Evolutionary conservation across 2,888 invertebrate genomes (phyloP).

Genomic region (Lycia hirtaria): DNA sequence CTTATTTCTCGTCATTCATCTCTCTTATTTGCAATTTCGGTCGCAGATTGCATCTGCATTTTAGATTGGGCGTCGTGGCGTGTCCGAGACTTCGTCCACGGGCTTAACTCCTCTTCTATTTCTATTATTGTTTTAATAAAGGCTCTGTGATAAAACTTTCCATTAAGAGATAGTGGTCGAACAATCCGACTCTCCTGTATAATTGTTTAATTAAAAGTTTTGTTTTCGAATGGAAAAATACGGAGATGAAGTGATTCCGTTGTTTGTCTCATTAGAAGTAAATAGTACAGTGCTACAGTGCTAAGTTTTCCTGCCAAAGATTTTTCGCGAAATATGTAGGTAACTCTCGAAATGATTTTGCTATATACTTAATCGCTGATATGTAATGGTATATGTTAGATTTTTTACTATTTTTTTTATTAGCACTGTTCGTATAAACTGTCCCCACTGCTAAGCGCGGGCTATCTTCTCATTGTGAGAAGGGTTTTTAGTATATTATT

Average conservation of each 20-base stretch:
- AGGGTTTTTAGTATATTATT: too few species aligned
- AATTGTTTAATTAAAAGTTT: conserved; percentile 31
- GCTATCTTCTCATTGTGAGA: too few species aligned
- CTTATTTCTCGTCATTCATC: not conserved
- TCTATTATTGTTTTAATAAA: conserved; percentile 45
- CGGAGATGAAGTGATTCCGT: conserved; percentile 10
- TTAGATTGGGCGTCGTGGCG: conserved; percentile 54
- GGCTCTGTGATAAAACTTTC: conserved; percentile 27
- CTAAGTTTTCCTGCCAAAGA: not conserved
- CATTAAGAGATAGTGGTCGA: conserved; percentile 24
- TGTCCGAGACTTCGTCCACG: conserved; percentile 39
- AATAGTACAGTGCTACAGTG: not conserved
- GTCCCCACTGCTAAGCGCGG: too few species aligned
- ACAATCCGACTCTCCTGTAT: conserved; percentile 11
- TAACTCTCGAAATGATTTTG: too few species aligned
- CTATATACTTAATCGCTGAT: too few species aligned
- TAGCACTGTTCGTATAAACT: too few species aligned
- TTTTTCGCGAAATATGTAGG: too few species aligned
- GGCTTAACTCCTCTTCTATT: conserved; percentile 49
- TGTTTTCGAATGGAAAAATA: conserved; percentile 14
- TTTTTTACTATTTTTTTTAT: too few species aligned
- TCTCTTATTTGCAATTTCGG: conserved; percentile 19
- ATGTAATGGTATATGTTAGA: too few species aligned
- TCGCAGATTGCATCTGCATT: conserved; percentile 56
- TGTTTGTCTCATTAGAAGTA: not conserved